Percentiles rank a stretch among this genome's conserved stretches.
phyloP scores from a whole-genome alignment of 2,113 vertebrate species.

The Corynorhinus townsendii region DNA sequence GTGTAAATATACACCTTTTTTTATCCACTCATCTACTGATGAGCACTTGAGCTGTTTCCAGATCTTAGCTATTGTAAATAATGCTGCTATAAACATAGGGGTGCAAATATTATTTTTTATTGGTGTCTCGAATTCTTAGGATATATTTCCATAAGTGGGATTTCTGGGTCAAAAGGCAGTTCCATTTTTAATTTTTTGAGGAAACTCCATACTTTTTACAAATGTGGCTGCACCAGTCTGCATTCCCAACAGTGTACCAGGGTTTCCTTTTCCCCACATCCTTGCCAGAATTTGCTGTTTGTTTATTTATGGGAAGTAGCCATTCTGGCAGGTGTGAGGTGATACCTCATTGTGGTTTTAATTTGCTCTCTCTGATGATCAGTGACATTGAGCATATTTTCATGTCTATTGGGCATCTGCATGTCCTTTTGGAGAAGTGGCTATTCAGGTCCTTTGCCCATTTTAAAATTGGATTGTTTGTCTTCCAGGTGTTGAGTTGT shows the following conservation, averaged over 20 bases:
- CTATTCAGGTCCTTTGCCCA: not conserved
- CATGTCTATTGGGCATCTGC: not conserved
- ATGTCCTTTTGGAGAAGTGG: not conserved
- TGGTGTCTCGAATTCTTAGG: not conserved
- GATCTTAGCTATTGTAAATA: not conserved
- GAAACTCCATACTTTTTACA: not conserved
- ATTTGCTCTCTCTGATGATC: not conserved
- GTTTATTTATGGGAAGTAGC: not conserved
- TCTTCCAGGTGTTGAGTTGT: not conserved
- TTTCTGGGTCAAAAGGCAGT: not conserved
- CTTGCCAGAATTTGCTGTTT: not conserved
- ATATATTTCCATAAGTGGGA: not conserved
- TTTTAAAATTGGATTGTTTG: not conserved
- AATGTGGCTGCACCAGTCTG: not conserved
- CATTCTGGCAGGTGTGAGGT: not conserved
- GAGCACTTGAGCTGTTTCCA: not conserved
- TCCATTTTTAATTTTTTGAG: not conserved
- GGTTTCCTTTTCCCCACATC: not conserved
- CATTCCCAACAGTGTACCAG: not conserved
- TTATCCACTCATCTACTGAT: not conserved
- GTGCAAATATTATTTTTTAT: not conserved
- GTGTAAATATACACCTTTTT: not conserved
- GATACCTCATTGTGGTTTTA: not conserved
- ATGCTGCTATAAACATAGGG: not conserved
- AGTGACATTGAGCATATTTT: not conserved